A percentile compares a stretch with the other conserved stretches of the same genome.
phyloP scores from a whole-genome alignment of 2,888 invertebrate species.

The Catocala sponsa region DNA sequence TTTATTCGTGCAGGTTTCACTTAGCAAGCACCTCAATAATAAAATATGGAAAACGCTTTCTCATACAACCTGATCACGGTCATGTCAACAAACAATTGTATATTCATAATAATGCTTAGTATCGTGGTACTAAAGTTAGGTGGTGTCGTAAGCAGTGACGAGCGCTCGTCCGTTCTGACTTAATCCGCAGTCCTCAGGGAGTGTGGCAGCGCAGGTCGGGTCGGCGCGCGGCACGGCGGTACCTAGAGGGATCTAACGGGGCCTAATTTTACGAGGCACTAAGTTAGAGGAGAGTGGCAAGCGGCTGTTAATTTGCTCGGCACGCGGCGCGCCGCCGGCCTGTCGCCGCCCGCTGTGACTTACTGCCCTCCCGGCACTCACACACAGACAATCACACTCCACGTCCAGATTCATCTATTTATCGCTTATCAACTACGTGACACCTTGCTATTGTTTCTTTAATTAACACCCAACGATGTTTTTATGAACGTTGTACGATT shows the following conservation, averaged over 20 bases:
- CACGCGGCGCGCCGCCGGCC: constrained; percentile 64
- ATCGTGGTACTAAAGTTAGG: constrained; percentile 5
- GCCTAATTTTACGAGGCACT: constrained; percentile 87
- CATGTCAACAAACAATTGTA: neutral
- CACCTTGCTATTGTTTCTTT: constrained; percentile 39
- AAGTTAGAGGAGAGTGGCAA: constrained; percentile 84
- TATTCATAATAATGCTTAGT: neutral
- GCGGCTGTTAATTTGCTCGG: constrained; percentile 85
- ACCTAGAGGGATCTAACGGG: constrained; percentile 79
- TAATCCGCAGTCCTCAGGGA: constrained; percentile 69
- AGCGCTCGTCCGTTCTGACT: constrained; percentile 68
- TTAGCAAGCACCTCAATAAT: neutral
- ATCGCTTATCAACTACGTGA: constrained; percentile 49
- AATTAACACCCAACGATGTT: constrained; percentile 55
- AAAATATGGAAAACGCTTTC: neutral
- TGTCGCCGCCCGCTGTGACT: constrained; percentile 86
- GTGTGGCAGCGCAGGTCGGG: constrained; percentile 55
- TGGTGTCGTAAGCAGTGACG: constrained; percentile 62
- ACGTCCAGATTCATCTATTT: constrained; percentile 67
- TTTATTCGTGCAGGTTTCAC: too few species aligned
- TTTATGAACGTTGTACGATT: constrained; percentile 48
- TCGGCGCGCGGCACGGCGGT: constrained; percentile 32
- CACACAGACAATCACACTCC: constrained; percentile 60
- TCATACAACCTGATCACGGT: neutral
- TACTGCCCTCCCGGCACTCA: constrained; percentile 62